Evolutionary conservation across 2,797 vertebrate species (phyloP), one percentile per base, ranked within the genome.

Genomic region (Poeciliopsis infans): DNA sequence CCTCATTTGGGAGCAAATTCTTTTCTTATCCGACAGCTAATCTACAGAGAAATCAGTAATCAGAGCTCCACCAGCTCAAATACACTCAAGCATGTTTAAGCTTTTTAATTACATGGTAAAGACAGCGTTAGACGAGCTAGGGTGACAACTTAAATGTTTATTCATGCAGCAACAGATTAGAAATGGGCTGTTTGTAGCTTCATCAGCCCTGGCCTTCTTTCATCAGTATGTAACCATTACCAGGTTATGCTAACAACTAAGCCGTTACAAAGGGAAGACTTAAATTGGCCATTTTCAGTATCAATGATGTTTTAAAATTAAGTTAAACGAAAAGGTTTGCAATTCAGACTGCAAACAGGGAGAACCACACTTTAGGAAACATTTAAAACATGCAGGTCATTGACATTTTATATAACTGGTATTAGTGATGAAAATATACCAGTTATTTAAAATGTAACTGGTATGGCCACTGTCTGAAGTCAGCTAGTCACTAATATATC

Each of bases 41-140:
- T 87, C 78, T 85, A 49, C 43, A 82, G 71, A 88, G 81, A 76
- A 68, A 78, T 80, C 69, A 71, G 77, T 71, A 61, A 84, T 81
- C 72, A 25, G 72, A 80, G 72, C 43, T 75, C 59, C 47, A 80
- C 69, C 61, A 78, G 69, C 87, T 53, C 72, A 71, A 45, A 71
- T 70, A 70, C 23, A 70, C 25, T 71, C 45, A 31, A 71, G 68
- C 43, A n/a, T 45, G 43, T 46, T 46, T 45, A 71, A 71, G 68
- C 68, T 71, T 71, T 71, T 71, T 45, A 71, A 71, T 71, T 20
- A 46, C 43, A 71, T 8, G 31, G 41, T 71, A 46, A 71, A 71
- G 41, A 46, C 68, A 31, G 25, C 43, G 13, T 28, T 28, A 71
- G 43, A 46, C 46, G 28, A 46, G 43, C n/a, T 45, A 12, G 36